A percentile compares a stretch with the other conserved stretches of the same genome.
Conservation (phyloP, 1,140 invertebrate species). For the Portunus trituberculatus region DNA sequence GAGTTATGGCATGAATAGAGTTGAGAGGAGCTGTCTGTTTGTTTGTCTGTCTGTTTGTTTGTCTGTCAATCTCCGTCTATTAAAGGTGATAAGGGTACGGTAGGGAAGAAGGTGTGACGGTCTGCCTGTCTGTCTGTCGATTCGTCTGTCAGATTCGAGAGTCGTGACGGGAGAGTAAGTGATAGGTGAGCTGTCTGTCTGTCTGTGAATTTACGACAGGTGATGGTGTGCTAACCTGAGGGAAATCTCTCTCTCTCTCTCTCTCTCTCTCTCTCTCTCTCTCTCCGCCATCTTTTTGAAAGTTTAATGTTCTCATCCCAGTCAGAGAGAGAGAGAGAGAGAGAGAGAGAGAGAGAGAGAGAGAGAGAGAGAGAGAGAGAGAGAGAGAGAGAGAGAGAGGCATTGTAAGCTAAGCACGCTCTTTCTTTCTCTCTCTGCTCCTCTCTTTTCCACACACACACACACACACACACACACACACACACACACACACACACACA, state of each 20-base stretch:
- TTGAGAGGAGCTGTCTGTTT: not conserved
- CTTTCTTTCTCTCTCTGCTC: constrained; percentile 24
- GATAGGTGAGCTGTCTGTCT: not conserved
- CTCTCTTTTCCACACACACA: not conserved
- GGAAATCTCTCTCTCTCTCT: too few relatives aligned
- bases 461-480: not conserved
- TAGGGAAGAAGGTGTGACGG: not conserved
- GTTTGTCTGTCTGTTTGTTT: not conserved
- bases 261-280: too few relatives aligned
- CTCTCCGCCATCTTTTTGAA: too few relatives aligned
- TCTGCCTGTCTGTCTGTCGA: not conserved
- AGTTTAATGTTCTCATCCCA: too few relatives aligned
- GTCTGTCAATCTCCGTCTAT: not conserved
- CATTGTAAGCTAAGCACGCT: not conserved
- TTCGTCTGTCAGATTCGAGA: not conserved
- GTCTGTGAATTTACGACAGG: not conserved
- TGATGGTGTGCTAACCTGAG: not conserved
- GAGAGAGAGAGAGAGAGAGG: too few relatives aligned
- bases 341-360: too few relatives aligned
- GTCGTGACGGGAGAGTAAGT: not conserved
- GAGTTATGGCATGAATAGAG: not conserved
- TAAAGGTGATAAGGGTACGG: not conserved
- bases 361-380: too few relatives aligned
- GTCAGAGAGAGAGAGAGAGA: too few relatives aligned
- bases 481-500: too few relatives aligned